Evolutionary conservation across 1,140 invertebrate genomes (phyloP), one percentile per base, ranked within the genome.

Genomic region (Halyomorpha halys): DNA sequence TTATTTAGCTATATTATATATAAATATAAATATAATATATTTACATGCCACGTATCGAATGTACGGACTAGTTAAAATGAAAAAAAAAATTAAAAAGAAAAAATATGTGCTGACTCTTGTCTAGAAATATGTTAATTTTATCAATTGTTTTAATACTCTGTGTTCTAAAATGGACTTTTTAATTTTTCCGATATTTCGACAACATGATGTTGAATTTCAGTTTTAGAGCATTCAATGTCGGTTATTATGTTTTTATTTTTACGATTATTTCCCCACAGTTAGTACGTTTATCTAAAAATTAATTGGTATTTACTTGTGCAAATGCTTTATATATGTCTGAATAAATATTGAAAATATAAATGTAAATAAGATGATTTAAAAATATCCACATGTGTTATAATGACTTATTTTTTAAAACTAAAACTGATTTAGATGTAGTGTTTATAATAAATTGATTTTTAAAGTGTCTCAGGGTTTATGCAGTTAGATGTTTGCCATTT

Each of bases 381-480:
- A 66, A 66, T 53, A 66, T 63, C 65, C 61, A 66, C 47, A 59
- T 66, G 65, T 66, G 65, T 66, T 66, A 66, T 66, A 66, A 66
- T 66, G 65, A 66, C 65, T 66, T 66, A 66, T 66, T 66, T 66
- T 66, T 66, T 66, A 66, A 66, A 65, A 65, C 56, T 65, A 66
- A 66, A 66, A 66, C 65, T 66, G 65, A 66, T 59, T 39, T 66
- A 66, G 65, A 63, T 66, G 65, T 66, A 66, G 65, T 63, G 49
- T 66, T 66, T 66, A 63, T 66, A 66, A 66, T 66, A 66, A 66
- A 66, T 66, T 66, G 61, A 66, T 62, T 66, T 63, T 66, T 61
- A 63, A 66, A 66, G 65, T 66, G 65, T 66, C 65, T 66, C 65
- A 59, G 65, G 65, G 65, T 66, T 66, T 66, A 62, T 66, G 65